Base-by-base conservation (phyloP, 2,113 vertebrate species). In the Hippocampus comes region DNA sequence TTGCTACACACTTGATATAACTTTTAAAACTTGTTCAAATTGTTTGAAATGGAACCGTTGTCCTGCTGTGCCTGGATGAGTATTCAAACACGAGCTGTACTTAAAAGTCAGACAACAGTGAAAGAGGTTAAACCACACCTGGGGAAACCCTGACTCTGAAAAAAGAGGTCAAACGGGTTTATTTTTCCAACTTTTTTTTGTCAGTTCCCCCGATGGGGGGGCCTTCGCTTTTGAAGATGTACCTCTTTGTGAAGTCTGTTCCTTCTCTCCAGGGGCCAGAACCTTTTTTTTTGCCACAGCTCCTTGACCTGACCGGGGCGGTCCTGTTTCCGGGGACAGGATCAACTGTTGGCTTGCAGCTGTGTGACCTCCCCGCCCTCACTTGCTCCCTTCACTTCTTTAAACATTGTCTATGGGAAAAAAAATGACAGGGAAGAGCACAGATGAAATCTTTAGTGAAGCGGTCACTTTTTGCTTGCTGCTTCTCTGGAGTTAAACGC, bases 301-400 rank as follows among this genome's bases (percentile, higher is more conserved):
- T 70, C 68, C 76, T 61, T 56, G 71, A 77, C 79, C 80, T 89
- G 89, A 91, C 90, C 84, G 82, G 78, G 78, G 74, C 90, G 84
- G 86, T 87, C 85, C 79, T 68, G 82, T 83, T 90, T 90, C 87
- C 89, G 68, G 79, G 82, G 81, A 81, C 81, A 82, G 84, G 88
- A 90, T 90, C 87, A 90, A 87, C 87, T 84, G 82, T 89, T 89
- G 84, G 73, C 84, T 83, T 85, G 86, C 90, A 91, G 88, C 88
- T 89, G 89, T 90, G 86, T 49, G 38, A 15, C 67, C 72, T 61
- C 71, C 68, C 23, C 15, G 1, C 57, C 60, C 20, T 48, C 8
- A 25, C 65, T 21, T 59, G 10, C 56, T 21, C 20, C 51, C 9
- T 27, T 4, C 18, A 11, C 12, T 51, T 21, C 27, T 34, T 34